These are phyloP conservation scores for Nomada fucata DNA, from an alignment of 2,888 invertebrate genomes.

Conservation along the genomic window DNA sequence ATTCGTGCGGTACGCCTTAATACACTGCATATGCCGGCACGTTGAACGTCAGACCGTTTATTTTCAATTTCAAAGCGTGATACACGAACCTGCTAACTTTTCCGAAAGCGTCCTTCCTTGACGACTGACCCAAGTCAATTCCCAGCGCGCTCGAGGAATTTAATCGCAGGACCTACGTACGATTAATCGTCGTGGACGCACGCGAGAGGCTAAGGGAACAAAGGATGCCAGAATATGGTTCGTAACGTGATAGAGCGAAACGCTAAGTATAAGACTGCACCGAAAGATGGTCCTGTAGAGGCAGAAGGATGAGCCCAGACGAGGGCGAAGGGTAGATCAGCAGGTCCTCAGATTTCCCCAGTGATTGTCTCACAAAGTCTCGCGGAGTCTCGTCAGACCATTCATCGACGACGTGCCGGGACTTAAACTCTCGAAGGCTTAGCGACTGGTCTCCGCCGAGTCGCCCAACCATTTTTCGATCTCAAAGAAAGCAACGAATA, in stretches of 20 bases:
- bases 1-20: background rate
- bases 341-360: conserved; percentile 82
- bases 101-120: conserved; percentile 39
- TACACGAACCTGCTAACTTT: conserved; percentile 16
- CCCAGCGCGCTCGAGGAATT: conserved; percentile 62
- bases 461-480: conserved; percentile 46
- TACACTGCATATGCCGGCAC: background rate
- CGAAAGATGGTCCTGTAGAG: conserved; percentile 45
- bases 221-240: conserved; percentile 8
- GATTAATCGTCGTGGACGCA: conserved; percentile 68
- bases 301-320: conserved; percentile 42
- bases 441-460: conserved; percentile 44
- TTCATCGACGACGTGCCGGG: conserved; percentile 83
- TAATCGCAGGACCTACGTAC: conserved; percentile 69
- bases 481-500: conserved; percentile 49
- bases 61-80: no score
- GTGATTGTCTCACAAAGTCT: conserved; percentile 83
- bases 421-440: conserved; percentile 74
- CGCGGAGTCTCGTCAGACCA: conserved; percentile 82
- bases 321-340: conserved; percentile 70
- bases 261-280: conserved; percentile 29
- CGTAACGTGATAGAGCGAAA: conserved; percentile 50
- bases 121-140: conserved; percentile 47
- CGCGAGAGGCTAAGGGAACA: conserved; percentile 57
- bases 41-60: background rate